Conservation (phyloP, 53 echinoderm and acorn worm genomes). For the Crossaster papposus region DNA sequence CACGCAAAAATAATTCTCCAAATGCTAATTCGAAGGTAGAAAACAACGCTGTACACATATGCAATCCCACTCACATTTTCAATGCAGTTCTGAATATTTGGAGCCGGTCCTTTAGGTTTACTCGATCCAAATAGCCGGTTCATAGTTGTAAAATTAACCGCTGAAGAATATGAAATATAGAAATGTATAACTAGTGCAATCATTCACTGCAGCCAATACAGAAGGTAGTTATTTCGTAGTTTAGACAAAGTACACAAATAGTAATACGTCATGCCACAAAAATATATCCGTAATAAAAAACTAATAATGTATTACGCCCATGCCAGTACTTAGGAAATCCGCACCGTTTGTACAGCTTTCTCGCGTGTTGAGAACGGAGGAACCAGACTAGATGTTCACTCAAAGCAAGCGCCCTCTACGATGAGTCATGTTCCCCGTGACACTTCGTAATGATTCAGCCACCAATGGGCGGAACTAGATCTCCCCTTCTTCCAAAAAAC, state of each 20-base stretch:
- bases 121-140: slow-evolving; percentile 94
- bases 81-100: slow-evolving; percentile 89
- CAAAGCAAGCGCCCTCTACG: slow-evolving; percentile 44
- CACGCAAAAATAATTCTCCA: no score
- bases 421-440: slow-evolving; percentile 44
- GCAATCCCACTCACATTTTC: slow-evolving; percentile 73
- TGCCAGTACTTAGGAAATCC: not conserved
- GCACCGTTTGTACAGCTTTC: not conserved
- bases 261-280: slow-evolving; percentile 42
- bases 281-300: not conserved
- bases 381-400: slow-evolving; percentile 11
- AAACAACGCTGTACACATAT: not conserved
- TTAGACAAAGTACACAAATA: not conserved
- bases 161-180: not conserved
- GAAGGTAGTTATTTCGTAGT: not conserved
- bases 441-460: slow-evolving; percentile 5
- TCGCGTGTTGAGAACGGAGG: not conserved
- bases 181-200: not conserved
- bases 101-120: slow-evolving; percentile 90
- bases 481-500: no score
- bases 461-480: not conserved
- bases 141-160: slow-evolving; percentile 63
- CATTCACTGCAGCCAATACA: not conserved
- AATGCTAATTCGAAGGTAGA: no score
- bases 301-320: not conserved